Evolutionary conservation across 2,113 vertebrate genomes (phyloP).

Genomic region (Entosphenus tridentatus): DNA sequence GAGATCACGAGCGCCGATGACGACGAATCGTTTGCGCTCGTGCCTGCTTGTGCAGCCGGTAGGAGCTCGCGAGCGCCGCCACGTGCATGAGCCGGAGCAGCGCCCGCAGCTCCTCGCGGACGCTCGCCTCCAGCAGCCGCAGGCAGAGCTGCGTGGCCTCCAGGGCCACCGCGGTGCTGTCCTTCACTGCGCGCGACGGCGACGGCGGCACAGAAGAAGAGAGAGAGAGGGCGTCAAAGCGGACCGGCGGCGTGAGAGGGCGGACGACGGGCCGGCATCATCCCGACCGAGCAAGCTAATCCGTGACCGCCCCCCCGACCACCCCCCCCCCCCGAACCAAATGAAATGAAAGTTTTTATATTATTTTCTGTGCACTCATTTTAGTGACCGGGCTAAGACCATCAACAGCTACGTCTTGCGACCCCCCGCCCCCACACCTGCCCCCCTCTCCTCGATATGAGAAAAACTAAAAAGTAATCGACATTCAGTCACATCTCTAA

Average conservation of each 20-base stretch:
- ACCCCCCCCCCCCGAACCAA: neutral
- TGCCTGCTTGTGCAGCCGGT: slow-evolving; percentile 41
- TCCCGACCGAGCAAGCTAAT: too few relatives aligned
- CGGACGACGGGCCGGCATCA: too few relatives aligned
- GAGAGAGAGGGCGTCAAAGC: neutral
- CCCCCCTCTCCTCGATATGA: too few relatives aligned
- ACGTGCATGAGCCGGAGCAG: slow-evolving; percentile 31
- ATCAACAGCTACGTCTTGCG: too few relatives aligned
- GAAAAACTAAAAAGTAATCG: too few relatives aligned
- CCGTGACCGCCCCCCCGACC: too few relatives aligned
- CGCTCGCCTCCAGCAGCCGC: slow-evolving; percentile 24
- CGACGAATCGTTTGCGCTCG: neutral
- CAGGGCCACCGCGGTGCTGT: slow-evolving; percentile 26
- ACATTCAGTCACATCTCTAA: too few relatives aligned
- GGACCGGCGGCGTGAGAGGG: neutral
- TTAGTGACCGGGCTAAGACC: too few relatives aligned
- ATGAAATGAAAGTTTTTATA: slow-evolving; percentile 6
- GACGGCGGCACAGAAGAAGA: neutral
- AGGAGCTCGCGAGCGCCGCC: slow-evolving; percentile 22
- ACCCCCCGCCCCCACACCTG: too few relatives aligned
- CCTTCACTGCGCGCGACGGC: slow-evolving; percentile 20
- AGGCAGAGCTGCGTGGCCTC: slow-evolving; percentile 39
- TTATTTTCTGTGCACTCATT: slow-evolving; percentile 12
- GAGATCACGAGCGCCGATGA: too few relatives aligned
- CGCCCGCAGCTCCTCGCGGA: slow-evolving; percentile 29